Percentiles rank a stretch among this genome's conserved stretches.
These are phyloP conservation scores for Drosophila cognata DNA, from an alignment of 2,888 invertebrate genomes.

Conservation along the genomic window DNA sequence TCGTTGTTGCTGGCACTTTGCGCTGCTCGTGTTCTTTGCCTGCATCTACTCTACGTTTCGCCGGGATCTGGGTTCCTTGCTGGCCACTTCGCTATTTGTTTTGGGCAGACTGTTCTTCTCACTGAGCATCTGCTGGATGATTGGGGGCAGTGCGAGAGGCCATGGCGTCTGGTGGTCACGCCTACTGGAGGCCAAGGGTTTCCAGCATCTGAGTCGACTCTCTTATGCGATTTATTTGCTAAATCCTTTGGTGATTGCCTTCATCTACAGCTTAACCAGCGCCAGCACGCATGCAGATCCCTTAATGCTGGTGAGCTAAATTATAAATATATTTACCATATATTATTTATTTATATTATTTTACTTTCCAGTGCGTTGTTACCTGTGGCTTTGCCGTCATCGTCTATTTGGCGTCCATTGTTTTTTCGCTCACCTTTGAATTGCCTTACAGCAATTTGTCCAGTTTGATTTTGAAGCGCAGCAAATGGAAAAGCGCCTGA, in stretches of 20 bases:
- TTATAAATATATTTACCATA: background rate
- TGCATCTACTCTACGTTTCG: slow-evolving; percentile 83
- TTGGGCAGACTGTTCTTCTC: slow-evolving; percentile 86
- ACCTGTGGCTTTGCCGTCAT: slow-evolving; percentile 83
- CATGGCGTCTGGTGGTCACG: slow-evolving; percentile 85
- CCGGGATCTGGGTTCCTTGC: slow-evolving; percentile 85
- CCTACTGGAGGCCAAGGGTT: slow-evolving; percentile 82
- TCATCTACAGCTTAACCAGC: slow-evolving; percentile 84
- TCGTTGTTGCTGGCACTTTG: slow-evolving; percentile 82
- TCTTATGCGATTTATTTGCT: slow-evolving; percentile 87
- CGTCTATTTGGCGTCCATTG: slow-evolving; percentile 81
- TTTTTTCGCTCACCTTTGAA: slow-evolving; percentile 83
- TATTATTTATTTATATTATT: background rate
- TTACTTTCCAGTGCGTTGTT: slow-evolving; percentile 73
- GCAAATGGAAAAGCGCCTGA: slow-evolving; percentile 63
- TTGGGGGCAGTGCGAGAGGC: slow-evolving; percentile 86
- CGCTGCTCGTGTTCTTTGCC: slow-evolving; percentile 78
- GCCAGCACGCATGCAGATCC: slow-evolving; percentile 84
- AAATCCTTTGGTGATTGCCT: slow-evolving; percentile 86
- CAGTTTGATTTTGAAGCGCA: slow-evolving; percentile 63
- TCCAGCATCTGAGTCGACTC: slow-evolving; percentile 86
- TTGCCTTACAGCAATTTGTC: slow-evolving; percentile 84
- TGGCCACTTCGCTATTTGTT: slow-evolving; percentile 86
- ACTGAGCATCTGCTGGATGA: slow-evolving; percentile 86
- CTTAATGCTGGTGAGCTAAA: slow-evolving; percentile 82